Conservation (phyloP, 1,140 invertebrate species). For the Oppia nitens region DNA sequence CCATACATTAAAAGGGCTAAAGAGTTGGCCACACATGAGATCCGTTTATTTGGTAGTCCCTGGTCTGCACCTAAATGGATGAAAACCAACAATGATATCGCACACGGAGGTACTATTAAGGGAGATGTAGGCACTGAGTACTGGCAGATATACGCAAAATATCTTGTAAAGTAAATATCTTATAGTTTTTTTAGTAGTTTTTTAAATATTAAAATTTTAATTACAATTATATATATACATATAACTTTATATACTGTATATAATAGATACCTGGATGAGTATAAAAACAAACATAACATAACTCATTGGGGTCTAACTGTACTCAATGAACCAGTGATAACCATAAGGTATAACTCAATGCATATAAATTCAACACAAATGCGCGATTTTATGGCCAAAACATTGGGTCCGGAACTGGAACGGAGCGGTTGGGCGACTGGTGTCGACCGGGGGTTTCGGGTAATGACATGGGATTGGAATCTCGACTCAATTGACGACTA, state of each 20-base stretch:
- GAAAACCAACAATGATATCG: slow-evolving; percentile 55
- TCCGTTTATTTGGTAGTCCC: slow-evolving; percentile 45
- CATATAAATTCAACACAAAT: neutral
- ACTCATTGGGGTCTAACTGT: slow-evolving; percentile 42
- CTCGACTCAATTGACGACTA: slow-evolving; percentile 27
- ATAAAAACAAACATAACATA: slow-evolving; percentile 35
- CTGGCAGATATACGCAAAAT: slow-evolving; percentile 61
- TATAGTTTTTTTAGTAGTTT: neutral
- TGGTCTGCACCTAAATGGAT: slow-evolving; percentile 85
- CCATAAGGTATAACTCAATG: slow-evolving; percentile 30
- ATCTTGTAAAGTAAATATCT: slow-evolving; percentile 47
- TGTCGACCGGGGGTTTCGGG: slow-evolving; percentile 16
- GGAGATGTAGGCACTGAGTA: slow-evolving; percentile 36
- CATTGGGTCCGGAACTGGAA: slow-evolving; percentile 19
- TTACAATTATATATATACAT: neutral
- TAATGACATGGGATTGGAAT: slow-evolving; percentile 24
- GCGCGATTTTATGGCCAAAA: neutral
- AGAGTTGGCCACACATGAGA: slow-evolving; percentile 26
- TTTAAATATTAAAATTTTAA: neutral
- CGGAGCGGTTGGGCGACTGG: slow-evolving; percentile 19
- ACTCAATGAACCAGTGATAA: slow-evolving; percentile 40
- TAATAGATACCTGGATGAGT: slow-evolving; percentile 40
- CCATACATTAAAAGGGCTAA: slow-evolving; percentile 41
- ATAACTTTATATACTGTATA: neutral
- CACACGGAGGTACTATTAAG: slow-evolving; percentile 37